phyloP scores from a whole-genome alignment of 2,888 invertebrate genomes.

The Macaria liturata region DNA sequence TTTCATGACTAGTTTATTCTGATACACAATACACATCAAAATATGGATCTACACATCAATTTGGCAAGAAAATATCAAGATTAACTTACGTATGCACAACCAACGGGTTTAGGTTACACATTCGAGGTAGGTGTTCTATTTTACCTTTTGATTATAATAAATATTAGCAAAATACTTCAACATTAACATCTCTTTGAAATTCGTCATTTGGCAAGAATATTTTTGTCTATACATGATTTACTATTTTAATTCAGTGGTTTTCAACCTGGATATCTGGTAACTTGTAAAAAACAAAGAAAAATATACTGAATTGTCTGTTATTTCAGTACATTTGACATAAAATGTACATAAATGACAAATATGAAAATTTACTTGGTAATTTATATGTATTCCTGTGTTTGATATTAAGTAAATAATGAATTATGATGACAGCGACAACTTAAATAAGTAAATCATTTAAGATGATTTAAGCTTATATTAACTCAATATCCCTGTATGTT shows the following conservation, averaged over 20 bases:
- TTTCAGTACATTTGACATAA: too few relatives aligned
- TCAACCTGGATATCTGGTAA: too few relatives aligned
- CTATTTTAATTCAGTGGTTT: neutral
- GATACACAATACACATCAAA: conserved; percentile 69
- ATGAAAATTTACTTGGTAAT: too few relatives aligned
- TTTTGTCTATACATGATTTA: neutral
- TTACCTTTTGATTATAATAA: conserved; percentile 10
- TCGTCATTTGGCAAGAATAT: conserved; percentile 14
- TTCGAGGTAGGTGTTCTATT: conserved; percentile 40
- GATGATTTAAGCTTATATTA: too few relatives aligned
- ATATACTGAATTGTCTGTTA: too few relatives aligned
- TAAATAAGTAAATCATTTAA: too few relatives aligned
- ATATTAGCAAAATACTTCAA: conserved; percentile 21
- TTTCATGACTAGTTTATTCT: conserved; percentile 72
- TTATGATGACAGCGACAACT: too few relatives aligned
- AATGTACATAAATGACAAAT: too few relatives aligned
- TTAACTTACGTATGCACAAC: conserved; percentile 44
- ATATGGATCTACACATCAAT: conserved; percentile 56
- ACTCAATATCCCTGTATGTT: too few relatives aligned
- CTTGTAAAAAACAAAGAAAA: too few relatives aligned
- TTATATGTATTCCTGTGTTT: too few relatives aligned
- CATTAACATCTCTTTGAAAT: conserved; percentile 6
- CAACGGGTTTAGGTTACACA: conserved; percentile 37
- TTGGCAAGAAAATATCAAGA: conserved; percentile 60
- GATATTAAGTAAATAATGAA: too few relatives aligned